A percentile compares a stretch with the other conserved stretches of the same genome.
Conservation (phyloP, 2,888 invertebrate species). For the Venustoraphidia nigricollis region DNA sequence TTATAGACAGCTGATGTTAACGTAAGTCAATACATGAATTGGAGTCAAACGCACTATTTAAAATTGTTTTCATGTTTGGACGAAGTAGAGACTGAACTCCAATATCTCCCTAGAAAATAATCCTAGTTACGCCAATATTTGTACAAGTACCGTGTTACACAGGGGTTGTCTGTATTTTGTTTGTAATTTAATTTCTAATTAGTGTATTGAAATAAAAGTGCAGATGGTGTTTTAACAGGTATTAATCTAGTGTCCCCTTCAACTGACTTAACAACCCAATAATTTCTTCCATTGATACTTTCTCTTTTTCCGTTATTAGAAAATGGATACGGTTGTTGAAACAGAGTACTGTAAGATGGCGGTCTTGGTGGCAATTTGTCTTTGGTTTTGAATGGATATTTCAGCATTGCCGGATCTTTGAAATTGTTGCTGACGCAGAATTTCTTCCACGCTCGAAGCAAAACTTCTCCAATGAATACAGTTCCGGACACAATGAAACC, state of each 20-base stretch:
- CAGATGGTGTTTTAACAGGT: conserved; percentile 60
- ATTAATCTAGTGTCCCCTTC: conserved; percentile 51
- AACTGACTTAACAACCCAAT: conserved; percentile 46
- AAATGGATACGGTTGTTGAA: conserved; percentile 28
- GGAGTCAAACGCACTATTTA: too few species aligned
- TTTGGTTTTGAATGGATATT: neutral
- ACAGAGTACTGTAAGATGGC: conserved; percentile 49
- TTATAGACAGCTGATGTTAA: too few species aligned
- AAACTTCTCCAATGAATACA: conserved; percentile 50
- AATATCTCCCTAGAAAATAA: too few species aligned
- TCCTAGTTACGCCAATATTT: too few species aligned
- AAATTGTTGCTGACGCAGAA: conserved; percentile 1
- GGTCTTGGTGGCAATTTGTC: conserved; percentile 29
- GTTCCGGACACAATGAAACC: conserved; percentile 50
- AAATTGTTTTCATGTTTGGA: too few species aligned
- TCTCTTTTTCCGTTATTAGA: conserved; percentile 28
- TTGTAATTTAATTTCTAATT: too few species aligned
- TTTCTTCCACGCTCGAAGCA: conserved; percentile 8
- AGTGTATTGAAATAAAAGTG: conserved; percentile 52
- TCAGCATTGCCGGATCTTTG: neutral
- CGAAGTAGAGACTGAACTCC: too few species aligned
- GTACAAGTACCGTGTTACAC: too few species aligned
- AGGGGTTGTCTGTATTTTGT: too few species aligned
- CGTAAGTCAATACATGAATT: too few species aligned
- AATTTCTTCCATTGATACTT: conserved; percentile 61